phyloP scores from a whole-genome alignment of 2,113 vertebrate species.

The Xiphias gladius region DNA sequence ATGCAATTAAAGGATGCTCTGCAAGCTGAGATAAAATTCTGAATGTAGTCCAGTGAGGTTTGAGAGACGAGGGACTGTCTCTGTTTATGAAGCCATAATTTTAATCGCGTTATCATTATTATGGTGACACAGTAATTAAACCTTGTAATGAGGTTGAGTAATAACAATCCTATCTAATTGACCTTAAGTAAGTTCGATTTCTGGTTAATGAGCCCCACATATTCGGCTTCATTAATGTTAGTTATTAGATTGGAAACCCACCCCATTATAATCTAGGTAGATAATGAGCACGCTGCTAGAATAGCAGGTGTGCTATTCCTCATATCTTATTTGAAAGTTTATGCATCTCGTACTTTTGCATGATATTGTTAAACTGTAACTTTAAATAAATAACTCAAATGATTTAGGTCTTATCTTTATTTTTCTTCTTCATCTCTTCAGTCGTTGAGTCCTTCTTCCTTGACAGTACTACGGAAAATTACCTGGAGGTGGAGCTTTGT shows the following conservation, averaged over 20 bases:
- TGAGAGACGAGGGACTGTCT: conserved; percentile 10
- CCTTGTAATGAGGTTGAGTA: conserved; percentile 69
- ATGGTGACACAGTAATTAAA: conserved; percentile 71
- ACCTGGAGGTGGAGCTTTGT: conserved; percentile 95
- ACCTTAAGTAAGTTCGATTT: conserved; percentile 74
- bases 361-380: conserved; percentile 16
- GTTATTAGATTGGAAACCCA: conserved; percentile 62
- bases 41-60: conserved; percentile 30
- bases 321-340: conserved; percentile 36
- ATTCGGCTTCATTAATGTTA: conserved; percentile 73
- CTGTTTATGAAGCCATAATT: conserved; percentile 62
- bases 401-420: conserved; percentile 1
- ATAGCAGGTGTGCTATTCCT: conserved; percentile 26
- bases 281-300: conserved; percentile 48
- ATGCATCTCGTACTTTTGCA: conserved; percentile 19
- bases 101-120: conserved; percentile 71
- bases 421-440: conserved; percentile 61
- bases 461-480: conserved; percentile 87
- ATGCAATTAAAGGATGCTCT: conserved; percentile 14
- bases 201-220: conserved; percentile 67
- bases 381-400: conserved; percentile 17
- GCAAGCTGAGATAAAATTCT: conserved; percentile 32
- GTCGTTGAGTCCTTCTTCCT: conserved; percentile 96
- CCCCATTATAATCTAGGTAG: conserved; percentile 52
- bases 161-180: conserved; percentile 73